Percentiles rank a stretch among this genome's conserved stretches.
These are phyloP conservation scores for Trogon surrucura DNA, from an alignment of 2,113 vertebrate species.

Conservation along the genomic window DNA sequence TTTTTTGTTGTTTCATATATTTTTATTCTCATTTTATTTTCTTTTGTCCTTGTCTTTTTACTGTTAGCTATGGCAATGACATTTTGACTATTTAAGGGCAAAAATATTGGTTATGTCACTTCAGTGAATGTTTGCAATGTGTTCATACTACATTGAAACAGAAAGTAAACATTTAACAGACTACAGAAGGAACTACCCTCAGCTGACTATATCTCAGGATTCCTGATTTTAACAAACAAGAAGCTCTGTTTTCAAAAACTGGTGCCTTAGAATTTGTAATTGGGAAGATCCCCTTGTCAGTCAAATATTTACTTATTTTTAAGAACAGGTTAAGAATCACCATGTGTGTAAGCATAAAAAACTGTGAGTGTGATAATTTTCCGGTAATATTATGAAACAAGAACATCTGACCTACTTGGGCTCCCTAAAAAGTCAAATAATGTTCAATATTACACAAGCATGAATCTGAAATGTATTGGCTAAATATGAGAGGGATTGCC, in stretches of 20 bases:
- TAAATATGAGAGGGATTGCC: background rate
- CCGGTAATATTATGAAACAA: background rate
- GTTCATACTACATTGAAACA: background rate
- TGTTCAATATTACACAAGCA: background rate
- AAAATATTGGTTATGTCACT: background rate
- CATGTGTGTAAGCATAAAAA: background rate
- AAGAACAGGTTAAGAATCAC: background rate
- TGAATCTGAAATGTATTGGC: background rate
- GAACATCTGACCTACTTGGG: background rate
- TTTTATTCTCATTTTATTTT: background rate
- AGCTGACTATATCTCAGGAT: background rate
- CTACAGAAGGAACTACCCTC: background rate
- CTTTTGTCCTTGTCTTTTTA: background rate
- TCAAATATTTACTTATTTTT: background rate
- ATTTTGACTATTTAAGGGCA: background rate
- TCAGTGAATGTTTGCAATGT: background rate
- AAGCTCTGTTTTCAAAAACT: background rate
- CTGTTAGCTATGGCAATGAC: background rate
- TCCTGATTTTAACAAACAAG: background rate
- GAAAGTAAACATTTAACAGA: background rate
- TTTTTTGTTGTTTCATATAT: background rate
- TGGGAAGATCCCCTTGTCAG: background rate
- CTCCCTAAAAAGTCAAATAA: background rate
- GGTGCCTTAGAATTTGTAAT: background rate
- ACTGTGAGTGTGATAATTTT: background rate